These are phyloP conservation scores for Podargus strigoides DNA, from an alignment of 2,797 vertebrate species.

Conservation along the genomic window DNA sequence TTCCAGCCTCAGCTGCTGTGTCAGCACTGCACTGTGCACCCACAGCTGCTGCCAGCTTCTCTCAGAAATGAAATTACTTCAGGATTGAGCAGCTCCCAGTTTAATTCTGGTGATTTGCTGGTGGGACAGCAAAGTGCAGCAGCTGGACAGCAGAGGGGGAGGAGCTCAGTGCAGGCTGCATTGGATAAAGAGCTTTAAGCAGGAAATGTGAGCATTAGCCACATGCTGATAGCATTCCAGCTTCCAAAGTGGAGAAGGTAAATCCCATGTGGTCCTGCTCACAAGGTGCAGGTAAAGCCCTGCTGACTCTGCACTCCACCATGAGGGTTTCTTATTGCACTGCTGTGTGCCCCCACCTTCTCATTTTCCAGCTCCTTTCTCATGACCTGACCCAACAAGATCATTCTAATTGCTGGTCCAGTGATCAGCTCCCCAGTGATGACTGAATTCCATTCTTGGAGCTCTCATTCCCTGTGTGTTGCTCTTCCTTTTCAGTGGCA, in stretches of 20 bases:
- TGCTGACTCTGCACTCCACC: too few species aligned
- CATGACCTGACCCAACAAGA: too few species aligned
- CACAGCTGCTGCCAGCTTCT: neutral
- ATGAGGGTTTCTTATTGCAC: too few species aligned
- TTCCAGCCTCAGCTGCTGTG: neutral
- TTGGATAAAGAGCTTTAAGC: neutral
- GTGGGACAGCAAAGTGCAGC: neutral
- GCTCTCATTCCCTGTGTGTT: too few species aligned
- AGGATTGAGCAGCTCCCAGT: neutral
- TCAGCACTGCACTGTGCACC: neutral
- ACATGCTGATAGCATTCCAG: neutral
- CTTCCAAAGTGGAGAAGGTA: neutral
- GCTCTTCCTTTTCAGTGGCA: too few species aligned
- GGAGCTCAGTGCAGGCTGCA: accelerated
- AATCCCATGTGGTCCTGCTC: neutral
- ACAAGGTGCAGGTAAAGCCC: neutral
- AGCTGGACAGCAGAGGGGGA: neutral
- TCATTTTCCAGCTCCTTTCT: too few species aligned
- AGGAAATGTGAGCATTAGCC: accelerated
- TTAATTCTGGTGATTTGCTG: neutral
- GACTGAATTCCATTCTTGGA: too few species aligned
- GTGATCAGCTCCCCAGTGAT: too few species aligned
- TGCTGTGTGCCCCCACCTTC: too few species aligned
- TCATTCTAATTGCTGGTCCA: too few species aligned
- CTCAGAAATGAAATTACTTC: neutral